Evolutionary conservation across 2,888 invertebrate genomes (phyloP), one percentile per base, ranked within the genome.

Genomic region (Lycocerus yunnanus): DNA sequence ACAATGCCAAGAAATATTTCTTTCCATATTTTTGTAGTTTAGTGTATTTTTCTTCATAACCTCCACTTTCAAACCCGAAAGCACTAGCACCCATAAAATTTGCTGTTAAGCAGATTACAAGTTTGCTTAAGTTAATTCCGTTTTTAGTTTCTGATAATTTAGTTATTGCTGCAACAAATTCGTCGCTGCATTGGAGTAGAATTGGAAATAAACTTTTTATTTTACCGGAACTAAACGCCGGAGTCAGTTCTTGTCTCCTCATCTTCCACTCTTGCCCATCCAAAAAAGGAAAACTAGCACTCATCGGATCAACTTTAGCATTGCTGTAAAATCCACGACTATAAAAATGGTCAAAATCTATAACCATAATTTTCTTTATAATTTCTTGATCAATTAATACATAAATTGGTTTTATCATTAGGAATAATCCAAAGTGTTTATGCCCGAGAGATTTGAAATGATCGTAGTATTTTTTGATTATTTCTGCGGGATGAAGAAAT

Each of bases 191-290:
- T 1, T 16, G n/a, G 2, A 58, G 8, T 11, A 73, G n/a, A 73
- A 83, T 61, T 66, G 83, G 27, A 18, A 87, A 84, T 13, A 89
- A 86, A 70, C 90, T 88, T 6, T 85, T 81, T 14, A 88, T 82
- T 58, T 69, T 69, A 43, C 27, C 43, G 0, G 66, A 43, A 10
- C 43, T 69, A 59, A 70, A 73, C 0, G 67, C 27, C 6, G 61
- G 9, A n/a, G 15, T 15, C 2, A 60, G 4, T 60, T 60, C 8
- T 0, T 87, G 78, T 9, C 93, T 87, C 18, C 92, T 82, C 16
- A 86, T 87, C 80, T 89, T 91, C 93, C 93, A 93, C n/a, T 87
- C 85, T 11, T 88, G 84, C 0, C 89, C 90, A 59, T 86, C 86
- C 60, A 89, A 80, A 77, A 88, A 86, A 78, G 92, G 90, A 1